A percentile compares a stretch with the other conserved stretches of the same genome.
These are phyloP conservation scores for Tylochromis polylepis DNA, from an alignment of 2,113 vertebrate genomes.

Conservation along the genomic window DNA sequence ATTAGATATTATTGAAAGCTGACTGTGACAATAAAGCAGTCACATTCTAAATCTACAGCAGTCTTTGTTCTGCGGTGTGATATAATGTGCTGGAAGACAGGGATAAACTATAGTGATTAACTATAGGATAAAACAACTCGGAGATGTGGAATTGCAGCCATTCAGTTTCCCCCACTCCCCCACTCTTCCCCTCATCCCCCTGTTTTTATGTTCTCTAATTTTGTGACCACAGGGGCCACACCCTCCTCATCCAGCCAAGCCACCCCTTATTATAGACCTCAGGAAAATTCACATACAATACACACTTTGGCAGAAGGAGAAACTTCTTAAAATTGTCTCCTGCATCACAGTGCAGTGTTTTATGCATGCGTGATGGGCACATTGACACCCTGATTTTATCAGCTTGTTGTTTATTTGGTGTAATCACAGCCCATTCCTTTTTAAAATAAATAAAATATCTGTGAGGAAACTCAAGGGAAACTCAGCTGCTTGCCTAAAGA, in stretches of 20 bases:
- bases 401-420: constrained; percentile 64
- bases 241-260: constrained; percentile 61
- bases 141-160: constrained; percentile 37
- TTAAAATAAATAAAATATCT: constrained; percentile 44
- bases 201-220: constrained; percentile 71
- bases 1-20: neutral
- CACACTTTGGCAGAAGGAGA: constrained; percentile 34
- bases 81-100: neutral
- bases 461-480: constrained; percentile 24
- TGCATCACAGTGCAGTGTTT: constrained; percentile 10
- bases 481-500: constrained; percentile 46
- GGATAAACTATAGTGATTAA: neutral
- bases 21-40: constrained; percentile 5
- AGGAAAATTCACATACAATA: constrained; percentile 58
- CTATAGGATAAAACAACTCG: constrained; percentile 33
- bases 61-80: neutral
- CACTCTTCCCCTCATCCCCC: constrained; percentile 48
- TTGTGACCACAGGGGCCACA: constrained; percentile 61
- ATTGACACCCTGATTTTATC: constrained; percentile 43
- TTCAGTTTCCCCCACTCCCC: constrained; percentile 44
- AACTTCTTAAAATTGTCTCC: constrained; percentile 50
- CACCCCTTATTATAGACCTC: constrained; percentile 69
- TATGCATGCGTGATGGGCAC: constrained; percentile 9
- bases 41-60: constrained; percentile 13
- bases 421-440: constrained; percentile 52